A percentile compares a stretch with the other conserved stretches of the same genome.
These are phyloP conservation scores for Alligator mississippiensis DNA, from an alignment of 2,113 vertebrate species.

Conservation along the genomic window DNA sequence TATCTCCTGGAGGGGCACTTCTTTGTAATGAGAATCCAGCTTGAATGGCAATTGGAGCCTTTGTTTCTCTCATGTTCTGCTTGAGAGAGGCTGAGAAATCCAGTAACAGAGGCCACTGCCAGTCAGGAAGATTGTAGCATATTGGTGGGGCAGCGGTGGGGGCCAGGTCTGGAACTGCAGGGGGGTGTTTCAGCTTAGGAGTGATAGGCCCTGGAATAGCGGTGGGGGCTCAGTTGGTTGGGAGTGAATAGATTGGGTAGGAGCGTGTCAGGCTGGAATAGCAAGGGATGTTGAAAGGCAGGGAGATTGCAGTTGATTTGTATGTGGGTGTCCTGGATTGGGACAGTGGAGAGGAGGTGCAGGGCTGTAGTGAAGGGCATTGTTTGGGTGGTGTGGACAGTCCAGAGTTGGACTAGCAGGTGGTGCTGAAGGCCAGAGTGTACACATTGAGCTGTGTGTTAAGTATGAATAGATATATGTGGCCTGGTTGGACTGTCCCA, in stretches of 20 bases:
- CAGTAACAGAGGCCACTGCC: background rate
- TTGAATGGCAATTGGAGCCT: slow-evolving; percentile 66
- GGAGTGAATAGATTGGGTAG: no score
- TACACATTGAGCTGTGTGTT: background rate
- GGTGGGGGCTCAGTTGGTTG: background rate
- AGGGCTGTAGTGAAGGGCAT: background rate
- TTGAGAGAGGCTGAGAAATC: background rate
- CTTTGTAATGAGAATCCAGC: slow-evolving; percentile 66
- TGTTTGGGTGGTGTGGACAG: background rate
- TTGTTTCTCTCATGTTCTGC: background rate
- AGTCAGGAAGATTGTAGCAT: background rate
- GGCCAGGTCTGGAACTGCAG: background rate
- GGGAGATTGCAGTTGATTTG: background rate
- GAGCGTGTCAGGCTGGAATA: no score
- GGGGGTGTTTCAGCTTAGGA: background rate
- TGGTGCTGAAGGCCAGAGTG: background rate
- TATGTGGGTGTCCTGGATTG: background rate
- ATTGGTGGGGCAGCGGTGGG: background rate
- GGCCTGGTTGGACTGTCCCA: no score
- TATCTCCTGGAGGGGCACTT: slow-evolving; percentile 73
- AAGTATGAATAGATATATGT: no score
- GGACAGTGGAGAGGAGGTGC: background rate
- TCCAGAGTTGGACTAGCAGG: background rate
- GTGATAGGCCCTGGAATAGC: background rate
- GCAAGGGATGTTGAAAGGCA: no score